A percentile compares a stretch with the other conserved stretches of the same genome.
Conservation (phyloP, 2,797 vertebrate genomes). For the Zenarchopterus dispar region DNA sequence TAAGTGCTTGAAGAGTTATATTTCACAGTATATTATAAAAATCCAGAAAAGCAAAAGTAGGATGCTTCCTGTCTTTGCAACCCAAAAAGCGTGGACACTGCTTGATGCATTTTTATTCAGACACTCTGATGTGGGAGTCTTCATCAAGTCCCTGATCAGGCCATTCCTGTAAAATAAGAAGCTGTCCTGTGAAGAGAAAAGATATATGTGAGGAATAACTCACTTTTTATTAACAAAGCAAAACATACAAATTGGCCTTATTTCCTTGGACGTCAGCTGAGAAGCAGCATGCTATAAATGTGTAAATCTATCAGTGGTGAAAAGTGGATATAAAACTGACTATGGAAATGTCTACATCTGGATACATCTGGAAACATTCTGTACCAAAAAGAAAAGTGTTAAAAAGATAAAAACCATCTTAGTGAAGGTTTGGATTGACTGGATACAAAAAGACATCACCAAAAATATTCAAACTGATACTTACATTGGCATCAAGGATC, state of each 20-base stretch:
- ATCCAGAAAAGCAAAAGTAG: conserved; percentile 40
- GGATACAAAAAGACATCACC: neutral
- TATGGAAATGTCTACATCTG: too few relatives aligned
- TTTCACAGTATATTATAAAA: conserved; percentile 8
- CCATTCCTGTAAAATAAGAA: rapidly evolving
- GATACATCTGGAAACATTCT: too few relatives aligned
- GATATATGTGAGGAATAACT: neutral
- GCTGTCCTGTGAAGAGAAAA: conserved; percentile 25
- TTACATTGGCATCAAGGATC: conserved; percentile 32
- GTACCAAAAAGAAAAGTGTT: too few relatives aligned
- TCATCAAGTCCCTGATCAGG: conserved; percentile 40
- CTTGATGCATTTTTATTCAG: neutral
- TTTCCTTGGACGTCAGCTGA: neutral
- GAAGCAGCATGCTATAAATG: too few relatives aligned
- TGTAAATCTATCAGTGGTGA: too few relatives aligned
- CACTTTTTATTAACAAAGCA: neutral
- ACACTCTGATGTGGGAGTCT: conserved; percentile 42
- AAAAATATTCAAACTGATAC: conserved; percentile 16
- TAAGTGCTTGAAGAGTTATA: neutral
- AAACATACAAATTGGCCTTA: neutral
- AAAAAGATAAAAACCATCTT: too few relatives aligned
- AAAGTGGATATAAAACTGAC: too few relatives aligned
- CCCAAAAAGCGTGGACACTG: conserved; percentile 21
- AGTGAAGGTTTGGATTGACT: too few relatives aligned
- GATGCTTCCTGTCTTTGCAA: conserved; percentile 16